These are phyloP conservation scores for Pseudois nayaur DNA, from an alignment of 2,113 vertebrate genomes.

Conservation along the genomic window DNA sequence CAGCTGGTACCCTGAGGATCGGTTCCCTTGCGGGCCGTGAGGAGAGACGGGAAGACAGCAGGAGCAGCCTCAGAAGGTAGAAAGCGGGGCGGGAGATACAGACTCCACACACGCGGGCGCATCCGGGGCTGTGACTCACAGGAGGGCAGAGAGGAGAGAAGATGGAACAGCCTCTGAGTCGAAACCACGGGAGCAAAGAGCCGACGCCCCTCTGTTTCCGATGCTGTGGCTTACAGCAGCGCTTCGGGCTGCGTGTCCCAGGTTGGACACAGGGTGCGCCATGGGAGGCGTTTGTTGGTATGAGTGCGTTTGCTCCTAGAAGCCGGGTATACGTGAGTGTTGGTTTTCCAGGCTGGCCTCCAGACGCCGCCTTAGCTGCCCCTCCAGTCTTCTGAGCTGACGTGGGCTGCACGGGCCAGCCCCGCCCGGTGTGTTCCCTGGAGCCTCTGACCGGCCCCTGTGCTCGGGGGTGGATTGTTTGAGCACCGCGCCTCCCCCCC, in stretches of 20 bases:
- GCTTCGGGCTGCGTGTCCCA: not conserved
- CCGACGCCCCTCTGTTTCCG: rapidly evolving
- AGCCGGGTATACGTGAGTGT: not conserved
- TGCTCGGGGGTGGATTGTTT: too few species aligned
- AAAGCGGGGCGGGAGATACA: too few species aligned
- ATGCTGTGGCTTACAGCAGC: not conserved
- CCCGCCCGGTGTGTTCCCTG: rapidly evolving
- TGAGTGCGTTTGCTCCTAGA: not conserved
- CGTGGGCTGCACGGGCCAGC: rapidly evolving
- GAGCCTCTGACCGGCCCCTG: rapidly evolving
- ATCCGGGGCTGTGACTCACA: too few species aligned
- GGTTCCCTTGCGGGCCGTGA: not conserved
- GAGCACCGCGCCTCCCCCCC: not conserved
- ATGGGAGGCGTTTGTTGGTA: not conserved
- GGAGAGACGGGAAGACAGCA: not conserved
- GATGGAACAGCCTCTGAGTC: not conserved
- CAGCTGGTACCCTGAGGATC: not conserved
- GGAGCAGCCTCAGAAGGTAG: not conserved
- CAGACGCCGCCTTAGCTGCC: not conserved
- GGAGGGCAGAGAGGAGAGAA: not conserved
- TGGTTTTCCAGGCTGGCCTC: not conserved
- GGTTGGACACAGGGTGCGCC: not conserved
- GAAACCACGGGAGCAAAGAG: not conserved
- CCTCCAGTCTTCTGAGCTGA: not conserved
- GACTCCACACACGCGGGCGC: rapidly evolving